Conservation (phyloP, 2,113 vertebrate species). For the Dicrurus megarhynchus region DNA sequence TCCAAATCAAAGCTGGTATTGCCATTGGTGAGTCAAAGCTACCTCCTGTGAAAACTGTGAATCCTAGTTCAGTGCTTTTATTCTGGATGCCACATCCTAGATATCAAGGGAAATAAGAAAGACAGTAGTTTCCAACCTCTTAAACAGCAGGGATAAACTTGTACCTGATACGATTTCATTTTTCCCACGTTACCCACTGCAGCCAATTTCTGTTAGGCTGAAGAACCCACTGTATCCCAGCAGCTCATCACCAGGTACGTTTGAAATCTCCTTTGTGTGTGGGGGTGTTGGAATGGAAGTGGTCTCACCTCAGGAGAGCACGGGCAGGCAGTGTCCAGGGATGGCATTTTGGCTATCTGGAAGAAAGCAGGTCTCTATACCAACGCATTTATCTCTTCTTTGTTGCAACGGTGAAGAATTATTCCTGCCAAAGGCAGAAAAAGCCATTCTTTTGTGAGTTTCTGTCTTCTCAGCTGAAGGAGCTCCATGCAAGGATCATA, state of each 20-base stretch:
- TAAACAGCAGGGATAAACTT: not conserved
- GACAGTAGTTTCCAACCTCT: not conserved
- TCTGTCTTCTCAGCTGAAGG: not conserved
- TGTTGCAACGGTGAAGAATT: not conserved
- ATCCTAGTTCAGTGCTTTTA: not conserved
- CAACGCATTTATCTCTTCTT: not conserved
- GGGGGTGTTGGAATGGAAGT: not conserved
- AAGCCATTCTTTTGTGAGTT: not conserved
- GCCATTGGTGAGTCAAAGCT: not conserved
- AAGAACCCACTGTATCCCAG: not conserved
- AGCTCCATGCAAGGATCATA: not conserved
- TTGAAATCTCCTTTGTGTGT: not conserved
- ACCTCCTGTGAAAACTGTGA: not conserved
- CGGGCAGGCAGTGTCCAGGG: not conserved
- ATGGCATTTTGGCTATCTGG: not conserved
- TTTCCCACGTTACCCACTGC: not conserved
- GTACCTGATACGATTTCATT: not conserved
- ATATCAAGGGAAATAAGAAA: not conserved
- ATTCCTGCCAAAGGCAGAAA: not conserved
- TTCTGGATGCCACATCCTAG: not conserved
- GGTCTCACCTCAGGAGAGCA: not conserved
- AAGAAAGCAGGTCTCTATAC: not conserved
- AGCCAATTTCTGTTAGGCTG: not conserved
- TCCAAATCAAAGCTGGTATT: not conserved
- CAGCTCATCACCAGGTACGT: not conserved